These are phyloP conservation scores for Gadopsis bispinosus DNA, from an alignment of 2,797 vertebrate species.

Conservation along the genomic window DNA sequence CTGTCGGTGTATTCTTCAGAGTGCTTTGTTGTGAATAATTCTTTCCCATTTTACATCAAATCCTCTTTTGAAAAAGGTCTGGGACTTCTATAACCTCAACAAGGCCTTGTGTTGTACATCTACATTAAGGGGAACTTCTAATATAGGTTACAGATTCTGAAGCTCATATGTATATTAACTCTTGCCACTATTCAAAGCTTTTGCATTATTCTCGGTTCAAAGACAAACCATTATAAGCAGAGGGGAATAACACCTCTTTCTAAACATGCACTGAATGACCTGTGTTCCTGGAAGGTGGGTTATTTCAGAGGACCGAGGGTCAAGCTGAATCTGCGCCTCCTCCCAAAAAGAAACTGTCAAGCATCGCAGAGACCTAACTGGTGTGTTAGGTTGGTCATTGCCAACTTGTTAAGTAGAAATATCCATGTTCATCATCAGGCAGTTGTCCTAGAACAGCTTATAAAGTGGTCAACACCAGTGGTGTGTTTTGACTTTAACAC, in stretches of 20 bases:
- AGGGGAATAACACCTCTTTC: not conserved
- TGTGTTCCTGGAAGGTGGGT: not conserved
- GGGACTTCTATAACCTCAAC: not conserved
- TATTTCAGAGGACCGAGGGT: too few relatives aligned
- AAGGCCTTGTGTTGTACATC: not conserved
- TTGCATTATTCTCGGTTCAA: not conserved
- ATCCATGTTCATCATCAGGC: not conserved
- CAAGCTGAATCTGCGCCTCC: not conserved
- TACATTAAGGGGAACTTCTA: too few relatives aligned
- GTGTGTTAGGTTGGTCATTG: too few relatives aligned
- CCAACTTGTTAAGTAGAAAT: not conserved
- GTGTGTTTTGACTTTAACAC: not conserved
- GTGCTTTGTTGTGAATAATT: not conserved
- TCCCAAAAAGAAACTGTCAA: too few relatives aligned
- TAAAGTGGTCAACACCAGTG: not conserved
- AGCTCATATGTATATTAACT: not conserved
- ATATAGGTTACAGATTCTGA: not conserved
- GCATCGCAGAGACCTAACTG: too few relatives aligned
- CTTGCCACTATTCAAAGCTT: not conserved
- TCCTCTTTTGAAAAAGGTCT: not conserved
- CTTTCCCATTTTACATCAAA: not conserved
- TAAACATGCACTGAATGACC: not conserved
- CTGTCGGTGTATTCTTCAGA: not conserved
- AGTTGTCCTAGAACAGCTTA: not conserved
- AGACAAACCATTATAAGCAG: too few relatives aligned